phyloP scores from a whole-genome alignment of 1,140 invertebrate genomes.

The Pogonomyrmex barbatus region DNA sequence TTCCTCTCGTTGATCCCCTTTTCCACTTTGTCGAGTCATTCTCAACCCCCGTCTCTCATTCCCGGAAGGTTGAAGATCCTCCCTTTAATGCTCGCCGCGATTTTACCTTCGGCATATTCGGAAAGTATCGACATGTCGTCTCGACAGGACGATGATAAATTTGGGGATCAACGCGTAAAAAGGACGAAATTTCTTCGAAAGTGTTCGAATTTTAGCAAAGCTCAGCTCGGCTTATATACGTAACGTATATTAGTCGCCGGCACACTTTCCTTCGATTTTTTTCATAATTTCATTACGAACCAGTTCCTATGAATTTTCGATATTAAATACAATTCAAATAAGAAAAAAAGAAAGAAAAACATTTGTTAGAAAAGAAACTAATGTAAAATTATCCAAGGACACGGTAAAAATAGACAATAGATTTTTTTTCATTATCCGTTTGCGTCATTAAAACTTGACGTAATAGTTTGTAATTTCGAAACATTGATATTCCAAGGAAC shows the following conservation, averaged over 20 bases:
- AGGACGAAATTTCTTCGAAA: conserved; percentile 14
- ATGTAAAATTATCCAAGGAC: background rate
- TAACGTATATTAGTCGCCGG: background rate
- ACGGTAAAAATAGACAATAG: background rate
- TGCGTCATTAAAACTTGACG: background rate
- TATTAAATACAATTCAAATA: background rate
- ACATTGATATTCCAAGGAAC: conserved; percentile 14
- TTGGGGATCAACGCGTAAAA: conserved; percentile 36
- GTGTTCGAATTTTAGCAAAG: background rate
- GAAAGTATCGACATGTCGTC: conserved; percentile 65
- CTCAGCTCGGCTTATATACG: conserved; percentile 4
- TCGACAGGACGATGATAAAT: conserved; percentile 69
- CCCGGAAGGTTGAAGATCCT: conserved; percentile 37
- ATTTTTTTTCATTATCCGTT: background rate
- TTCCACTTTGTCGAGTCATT: conserved; percentile 52
- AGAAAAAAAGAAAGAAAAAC: background rate
- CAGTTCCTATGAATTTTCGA: background rate
- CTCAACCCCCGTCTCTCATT: conserved; percentile 41
- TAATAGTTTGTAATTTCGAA: background rate
- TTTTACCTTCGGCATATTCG: conserved; percentile 60
- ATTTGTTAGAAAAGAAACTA: background rate
- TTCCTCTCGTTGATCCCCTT: conserved; percentile 12
- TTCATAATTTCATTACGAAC: background rate
- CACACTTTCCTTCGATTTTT: background rate
- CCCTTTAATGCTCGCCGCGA: conserved; percentile 60